These are phyloP conservation scores for Drosophila subobscura DNA, from an alignment of 1,140 invertebrate species.

Conservation along the genomic window DNA sequence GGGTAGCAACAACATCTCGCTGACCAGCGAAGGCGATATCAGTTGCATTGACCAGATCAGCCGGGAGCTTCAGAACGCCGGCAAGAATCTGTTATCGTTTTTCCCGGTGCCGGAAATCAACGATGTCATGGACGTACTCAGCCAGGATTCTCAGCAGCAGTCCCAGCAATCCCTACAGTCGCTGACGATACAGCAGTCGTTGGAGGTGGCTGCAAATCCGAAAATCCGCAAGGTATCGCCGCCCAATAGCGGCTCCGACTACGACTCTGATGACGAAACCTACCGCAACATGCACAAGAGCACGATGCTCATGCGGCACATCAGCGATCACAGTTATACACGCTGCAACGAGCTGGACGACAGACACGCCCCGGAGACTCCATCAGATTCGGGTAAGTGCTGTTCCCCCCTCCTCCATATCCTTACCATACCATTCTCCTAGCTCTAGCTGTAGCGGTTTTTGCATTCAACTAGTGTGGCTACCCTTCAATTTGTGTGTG, in stretches of 20 bases:
- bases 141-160: slow-evolving; percentile 16
- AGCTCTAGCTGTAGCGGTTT: too few relatives aligned
- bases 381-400: slow-evolving; percentile 93
- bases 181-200: slow-evolving; percentile 3
- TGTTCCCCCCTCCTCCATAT: background rate
- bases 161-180: slow-evolving; percentile 1
- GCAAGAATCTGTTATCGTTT: slow-evolving; percentile 34
- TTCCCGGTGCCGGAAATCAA: slow-evolving; percentile 28
- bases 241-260: slow-evolving; percentile 55
- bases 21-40: slow-evolving; percentile 39
- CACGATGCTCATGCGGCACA: slow-evolving; percentile 65
- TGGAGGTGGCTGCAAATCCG: slow-evolving; percentile 11
- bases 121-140: slow-evolving; percentile 70
- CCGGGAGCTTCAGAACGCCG: slow-evolving; percentile 74
- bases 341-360: slow-evolving; percentile 85
- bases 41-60: slow-evolving; percentile 60
- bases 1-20: slow-evolving; percentile 79
- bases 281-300: slow-evolving; percentile 7
- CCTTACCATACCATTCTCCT: slow-evolving; percentile 1
- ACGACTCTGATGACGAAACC: slow-evolving; percentile 68
- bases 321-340: slow-evolving; percentile 90
- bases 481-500: slow-evolving; percentile 25
- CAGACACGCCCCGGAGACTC: slow-evolving; percentile 87
- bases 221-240: slow-evolving; percentile 34
- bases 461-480: slow-evolving; percentile 57